Conservation (phyloP, 2,113 vertebrate genomes). For the Passer montanus region DNA sequence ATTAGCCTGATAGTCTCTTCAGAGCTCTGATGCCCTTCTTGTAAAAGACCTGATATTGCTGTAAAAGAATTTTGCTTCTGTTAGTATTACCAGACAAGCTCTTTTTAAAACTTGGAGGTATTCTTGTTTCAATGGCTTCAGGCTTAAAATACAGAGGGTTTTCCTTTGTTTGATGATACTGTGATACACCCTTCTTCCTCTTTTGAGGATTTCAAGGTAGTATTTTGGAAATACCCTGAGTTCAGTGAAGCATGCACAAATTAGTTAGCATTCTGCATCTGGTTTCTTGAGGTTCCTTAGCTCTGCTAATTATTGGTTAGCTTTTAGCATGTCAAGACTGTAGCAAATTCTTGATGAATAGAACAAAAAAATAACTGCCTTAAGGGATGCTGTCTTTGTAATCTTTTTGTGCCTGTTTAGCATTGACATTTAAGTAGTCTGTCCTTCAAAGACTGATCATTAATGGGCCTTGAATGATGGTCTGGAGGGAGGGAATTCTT, state of each 20-base stretch:
- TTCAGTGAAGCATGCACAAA: not conserved
- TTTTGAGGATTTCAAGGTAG: conserved; percentile 5
- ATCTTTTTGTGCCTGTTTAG: conserved; percentile 7
- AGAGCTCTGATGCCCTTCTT: not conserved
- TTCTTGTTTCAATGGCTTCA: not conserved
- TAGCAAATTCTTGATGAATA: not conserved
- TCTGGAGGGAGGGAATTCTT: not conserved
- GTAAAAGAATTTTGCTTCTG: accelerated
- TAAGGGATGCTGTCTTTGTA: not conserved
- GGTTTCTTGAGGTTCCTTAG: not conserved
- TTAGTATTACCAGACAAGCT: not conserved
- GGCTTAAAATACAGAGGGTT: not conserved
- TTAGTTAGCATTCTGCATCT: not conserved
- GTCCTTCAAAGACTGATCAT: not conserved
- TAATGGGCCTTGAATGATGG: not conserved
- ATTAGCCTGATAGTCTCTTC: not conserved
- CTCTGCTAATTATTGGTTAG: conserved; percentile 5
- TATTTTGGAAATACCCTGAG: conserved; percentile 42
- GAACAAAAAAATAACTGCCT: not conserved
- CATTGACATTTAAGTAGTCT: not conserved
- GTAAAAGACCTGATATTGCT: not conserved
- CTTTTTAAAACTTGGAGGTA: not conserved
- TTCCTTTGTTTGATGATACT: conserved; percentile 10
- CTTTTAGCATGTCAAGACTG: not conserved
- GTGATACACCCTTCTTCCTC: conserved; percentile 24